These are phyloP conservation scores for Paradoxurus hermaphroditus DNA, from an alignment of 2,113 vertebrate genomes.

Conservation along the genomic window DNA sequence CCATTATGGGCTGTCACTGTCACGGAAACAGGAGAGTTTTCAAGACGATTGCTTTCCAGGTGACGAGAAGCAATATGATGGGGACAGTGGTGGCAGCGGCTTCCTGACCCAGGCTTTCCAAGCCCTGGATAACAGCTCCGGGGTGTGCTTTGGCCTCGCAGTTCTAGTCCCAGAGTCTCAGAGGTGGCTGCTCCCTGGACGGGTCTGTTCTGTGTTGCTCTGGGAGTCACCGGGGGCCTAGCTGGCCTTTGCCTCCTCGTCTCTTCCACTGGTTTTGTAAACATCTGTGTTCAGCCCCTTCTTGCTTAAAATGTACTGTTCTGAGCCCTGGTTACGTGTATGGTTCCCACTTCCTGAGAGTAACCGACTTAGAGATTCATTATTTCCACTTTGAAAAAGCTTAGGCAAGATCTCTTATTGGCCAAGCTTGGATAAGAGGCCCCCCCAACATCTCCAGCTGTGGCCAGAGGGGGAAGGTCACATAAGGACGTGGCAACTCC, in stretches of 20 bases:
- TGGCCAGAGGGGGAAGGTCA: background rate
- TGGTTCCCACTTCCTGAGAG: background rate
- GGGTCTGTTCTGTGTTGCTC: background rate
- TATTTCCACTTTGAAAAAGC: background rate
- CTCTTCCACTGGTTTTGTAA: background rate
- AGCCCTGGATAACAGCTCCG: background rate
- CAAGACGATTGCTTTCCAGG: background rate
- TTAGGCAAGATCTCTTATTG: background rate
- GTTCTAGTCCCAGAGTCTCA: background rate
- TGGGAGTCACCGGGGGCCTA: background rate
- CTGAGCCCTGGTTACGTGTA: background rate
- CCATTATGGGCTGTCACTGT: background rate
- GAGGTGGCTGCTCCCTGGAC: accelerated
- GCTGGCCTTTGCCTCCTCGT: background rate
- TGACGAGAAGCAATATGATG: background rate
- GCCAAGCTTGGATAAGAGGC: background rate
- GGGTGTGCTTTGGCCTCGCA: background rate
- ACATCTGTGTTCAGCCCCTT: background rate
- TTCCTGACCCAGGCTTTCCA: background rate
- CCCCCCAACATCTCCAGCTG: background rate
- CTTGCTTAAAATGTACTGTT: background rate
- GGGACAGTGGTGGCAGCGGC: too few species aligned
- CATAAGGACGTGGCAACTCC: background rate
- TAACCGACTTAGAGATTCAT: background rate
- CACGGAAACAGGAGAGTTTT: background rate